Percentiles rank a stretch among this genome's conserved stretches.
Conservation (phyloP, 2,888 invertebrate genomes). For the Torymus aiolomorphi region DNA sequence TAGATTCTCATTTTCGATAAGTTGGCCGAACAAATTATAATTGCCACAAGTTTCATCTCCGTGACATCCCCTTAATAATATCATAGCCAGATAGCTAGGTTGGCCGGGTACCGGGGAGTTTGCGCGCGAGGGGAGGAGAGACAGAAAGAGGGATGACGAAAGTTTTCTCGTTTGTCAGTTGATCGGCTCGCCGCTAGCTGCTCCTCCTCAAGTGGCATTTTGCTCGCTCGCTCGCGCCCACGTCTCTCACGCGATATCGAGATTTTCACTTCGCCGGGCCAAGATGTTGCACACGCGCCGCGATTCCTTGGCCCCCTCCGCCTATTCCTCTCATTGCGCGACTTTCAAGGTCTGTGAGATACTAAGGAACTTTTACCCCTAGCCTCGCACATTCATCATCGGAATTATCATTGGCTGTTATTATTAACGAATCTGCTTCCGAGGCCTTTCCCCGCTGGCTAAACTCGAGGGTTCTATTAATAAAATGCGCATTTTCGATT, state of each 20-base stretch:
- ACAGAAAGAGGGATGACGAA: constrained; percentile 44
- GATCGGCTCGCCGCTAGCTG: constrained; percentile 20
- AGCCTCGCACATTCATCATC: neutral
- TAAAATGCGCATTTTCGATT: too few relatives aligned
- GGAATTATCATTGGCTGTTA: neutral
- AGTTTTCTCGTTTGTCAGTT: constrained; percentile 53
- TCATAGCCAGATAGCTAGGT: neutral
- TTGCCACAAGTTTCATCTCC: constrained; percentile 19
- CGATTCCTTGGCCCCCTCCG: neutral
- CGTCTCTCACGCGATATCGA: constrained; percentile 27
- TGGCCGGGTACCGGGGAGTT: too few relatives aligned
- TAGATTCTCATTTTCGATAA: too few relatives aligned
- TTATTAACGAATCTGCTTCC: too few relatives aligned
- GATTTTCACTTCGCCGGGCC: constrained; percentile 35
- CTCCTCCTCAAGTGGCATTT: too few relatives aligned
- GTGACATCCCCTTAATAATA: constrained; percentile 27
- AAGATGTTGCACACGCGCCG: constrained; percentile 28
- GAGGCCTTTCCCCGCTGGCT: too few relatives aligned
- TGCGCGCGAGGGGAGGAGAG: neutral
- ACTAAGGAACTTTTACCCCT: neutral
- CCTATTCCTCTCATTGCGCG: constrained; percentile 24
- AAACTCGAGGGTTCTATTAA: too few relatives aligned
- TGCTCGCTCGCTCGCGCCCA: neutral
- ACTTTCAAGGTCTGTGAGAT: constrained; percentile 21
- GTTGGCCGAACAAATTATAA: constrained; percentile 27